These are phyloP conservation scores for Acropternis orthonyx DNA, from an alignment of 2,797 vertebrate species.

Conservation along the genomic window DNA sequence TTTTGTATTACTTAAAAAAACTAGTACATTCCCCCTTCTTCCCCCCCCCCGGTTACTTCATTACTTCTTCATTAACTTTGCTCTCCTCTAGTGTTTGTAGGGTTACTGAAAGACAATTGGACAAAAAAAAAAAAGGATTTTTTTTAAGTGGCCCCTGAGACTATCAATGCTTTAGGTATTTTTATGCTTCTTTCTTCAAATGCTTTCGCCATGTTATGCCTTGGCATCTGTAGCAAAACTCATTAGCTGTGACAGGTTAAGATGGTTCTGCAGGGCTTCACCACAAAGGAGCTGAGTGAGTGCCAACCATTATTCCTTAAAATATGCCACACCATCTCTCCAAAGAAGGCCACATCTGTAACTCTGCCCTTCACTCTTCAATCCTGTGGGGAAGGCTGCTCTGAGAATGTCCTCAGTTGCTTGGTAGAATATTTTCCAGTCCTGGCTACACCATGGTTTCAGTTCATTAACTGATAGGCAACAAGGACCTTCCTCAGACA, in stretches of 20 bases:
- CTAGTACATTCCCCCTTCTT: constrained; percentile 29
- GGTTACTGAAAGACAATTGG: constrained; percentile 10
- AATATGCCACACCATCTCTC: not conserved
- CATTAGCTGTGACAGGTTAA: constrained; percentile 71
- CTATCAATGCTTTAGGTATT: constrained; percentile 52
- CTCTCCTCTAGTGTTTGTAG: not conserved
- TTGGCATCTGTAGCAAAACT: constrained; percentile 60
- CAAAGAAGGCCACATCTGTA: not conserved
- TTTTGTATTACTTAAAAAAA: constrained; percentile 77
- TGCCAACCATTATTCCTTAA: constrained; percentile 17
- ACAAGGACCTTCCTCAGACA: not conserved
- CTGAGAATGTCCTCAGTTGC: not conserved
- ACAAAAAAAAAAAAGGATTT: not conserved
- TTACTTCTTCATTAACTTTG: constrained; percentile 59
- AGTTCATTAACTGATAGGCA: not conserved
- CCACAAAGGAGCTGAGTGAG: constrained; percentile 53
- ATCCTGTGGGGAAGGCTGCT: not conserved
- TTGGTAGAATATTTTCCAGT: not conserved
- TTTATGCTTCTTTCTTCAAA: constrained; percentile 40
- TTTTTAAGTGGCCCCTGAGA: constrained; percentile 24
- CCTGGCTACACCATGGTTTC: not conserved
- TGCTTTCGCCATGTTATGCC: constrained; percentile 62
- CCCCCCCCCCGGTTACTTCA: constrained; percentile 25
- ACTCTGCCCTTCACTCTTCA: not conserved
- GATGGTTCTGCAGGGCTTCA: constrained; percentile 45